Evolutionary conservation across 2,888 invertebrate species (phyloP).

Genomic region (Hedya salicella): DNA sequence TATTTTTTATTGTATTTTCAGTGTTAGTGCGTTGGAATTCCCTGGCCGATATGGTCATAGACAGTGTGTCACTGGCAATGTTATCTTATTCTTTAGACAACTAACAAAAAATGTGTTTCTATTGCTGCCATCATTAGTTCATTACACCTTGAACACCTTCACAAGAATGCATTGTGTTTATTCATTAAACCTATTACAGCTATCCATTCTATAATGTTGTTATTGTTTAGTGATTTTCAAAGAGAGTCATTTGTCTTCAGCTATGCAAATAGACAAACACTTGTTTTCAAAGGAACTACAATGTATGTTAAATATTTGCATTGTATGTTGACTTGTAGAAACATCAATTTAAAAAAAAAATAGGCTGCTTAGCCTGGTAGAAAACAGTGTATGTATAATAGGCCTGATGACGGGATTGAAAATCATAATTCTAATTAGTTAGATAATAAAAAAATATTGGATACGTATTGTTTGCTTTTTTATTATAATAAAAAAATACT

Average conservation of each 20-base stretch:
- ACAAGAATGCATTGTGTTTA: background rate
- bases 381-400: too few relatives aligned
- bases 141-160: background rate
- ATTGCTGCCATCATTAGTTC: background rate
- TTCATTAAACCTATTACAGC: background rate
- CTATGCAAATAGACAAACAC: background rate
- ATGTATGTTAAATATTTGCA: constrained; percentile 2
- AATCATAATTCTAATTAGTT: too few relatives aligned
- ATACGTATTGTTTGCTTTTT: too few relatives aligned
- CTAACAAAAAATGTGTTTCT: background rate
- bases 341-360: background rate
- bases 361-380: too few relatives aligned
- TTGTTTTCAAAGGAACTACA: constrained; percentile 1
- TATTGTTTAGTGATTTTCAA: background rate
- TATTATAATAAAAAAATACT: too few relatives aligned
- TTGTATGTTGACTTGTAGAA: constrained; percentile 1
- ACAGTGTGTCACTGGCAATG: background rate
- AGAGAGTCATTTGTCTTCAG: background rate
- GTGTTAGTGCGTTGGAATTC: too few relatives aligned
- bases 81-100: background rate
- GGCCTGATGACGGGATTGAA: too few relatives aligned
- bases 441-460: too few relatives aligned
- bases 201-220: background rate
- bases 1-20: too few relatives aligned
- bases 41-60: too few relatives aligned